phyloP scores from a whole-genome alignment of 2,888 invertebrate genomes.

The Dryadula phaetusa region DNA sequence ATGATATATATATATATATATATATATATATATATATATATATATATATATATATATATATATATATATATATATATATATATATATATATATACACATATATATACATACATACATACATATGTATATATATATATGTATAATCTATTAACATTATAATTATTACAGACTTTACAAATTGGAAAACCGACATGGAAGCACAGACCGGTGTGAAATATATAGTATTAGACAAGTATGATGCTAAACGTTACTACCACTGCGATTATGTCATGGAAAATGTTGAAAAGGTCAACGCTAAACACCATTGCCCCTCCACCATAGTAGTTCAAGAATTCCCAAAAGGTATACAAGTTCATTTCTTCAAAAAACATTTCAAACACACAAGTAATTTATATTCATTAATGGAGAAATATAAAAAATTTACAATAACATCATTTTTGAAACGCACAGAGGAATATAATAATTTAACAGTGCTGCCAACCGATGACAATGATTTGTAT shows the following conservation, averaged over 20 bases:
- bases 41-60: too few species aligned
- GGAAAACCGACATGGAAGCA: conserved; percentile 60
- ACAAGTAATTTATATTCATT: conserved; percentile 46
- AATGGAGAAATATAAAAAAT: conserved; percentile 53
- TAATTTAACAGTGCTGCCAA: conserved; percentile 27
- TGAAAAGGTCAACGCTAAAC: conserved; percentile 13
- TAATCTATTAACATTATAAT: background rate
- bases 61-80: too few species aligned
- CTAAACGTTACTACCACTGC: conserved; percentile 60
- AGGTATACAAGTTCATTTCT: conserved; percentile 62
- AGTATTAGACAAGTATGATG: conserved; percentile 52
- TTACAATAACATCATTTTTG: conserved; percentile 52
- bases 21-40: too few species aligned
- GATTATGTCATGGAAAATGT: conserved; percentile 42
- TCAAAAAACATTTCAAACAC: conserved; percentile 61
- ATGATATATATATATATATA: too few species aligned
- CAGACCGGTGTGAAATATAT: conserved; percentile 54
- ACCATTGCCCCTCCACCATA: conserved; percentile 63
- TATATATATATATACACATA: too few species aligned
- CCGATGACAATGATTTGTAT: conserved; percentile 53
- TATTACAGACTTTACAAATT: conserved; percentile 63
- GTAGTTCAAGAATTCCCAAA: conserved; percentile 55
- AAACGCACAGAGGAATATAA: conserved; percentile 45
- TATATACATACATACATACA: too few species aligned
- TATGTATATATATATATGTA: too few species aligned